Percentiles rank a stretch among this genome's conserved stretches.
Conservation (phyloP, 2,113 vertebrate genomes). For the Rattus rattus region DNA sequence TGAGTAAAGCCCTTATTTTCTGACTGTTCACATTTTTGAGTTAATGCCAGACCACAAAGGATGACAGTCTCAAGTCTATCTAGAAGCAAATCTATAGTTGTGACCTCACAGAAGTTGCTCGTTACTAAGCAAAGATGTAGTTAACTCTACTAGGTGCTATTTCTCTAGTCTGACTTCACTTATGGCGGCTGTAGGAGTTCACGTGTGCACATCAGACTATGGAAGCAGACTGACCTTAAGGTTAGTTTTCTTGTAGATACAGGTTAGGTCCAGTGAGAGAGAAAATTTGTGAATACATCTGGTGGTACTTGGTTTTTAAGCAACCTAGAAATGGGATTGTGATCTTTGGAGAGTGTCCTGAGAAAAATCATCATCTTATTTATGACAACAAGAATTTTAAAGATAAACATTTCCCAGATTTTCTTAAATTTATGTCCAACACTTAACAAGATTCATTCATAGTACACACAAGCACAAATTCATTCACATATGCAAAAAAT, state of each 20-base stretch:
- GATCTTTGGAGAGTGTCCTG: not conserved
- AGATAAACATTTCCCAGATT: not conserved
- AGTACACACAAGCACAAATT: not conserved
- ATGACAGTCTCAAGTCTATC: not conserved
- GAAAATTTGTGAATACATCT: not conserved
- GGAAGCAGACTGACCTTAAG: not conserved
- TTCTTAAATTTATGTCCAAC: not conserved
- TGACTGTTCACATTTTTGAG: fast-evolving
- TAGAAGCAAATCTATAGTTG: not conserved
- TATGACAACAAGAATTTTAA: not conserved
- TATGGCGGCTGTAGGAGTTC: not conserved
- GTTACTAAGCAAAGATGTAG: not conserved
- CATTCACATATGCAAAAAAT: not conserved
- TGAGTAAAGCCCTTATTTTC: not conserved
- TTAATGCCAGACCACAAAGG: not conserved
- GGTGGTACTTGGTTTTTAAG: not conserved
- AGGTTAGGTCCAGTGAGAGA: not conserved
- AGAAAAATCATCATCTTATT: not conserved
- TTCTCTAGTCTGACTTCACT: fast-evolving
- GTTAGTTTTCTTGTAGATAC: not conserved
- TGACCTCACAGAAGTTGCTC: not conserved
- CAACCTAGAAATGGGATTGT: not conserved
- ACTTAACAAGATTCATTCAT: not conserved
- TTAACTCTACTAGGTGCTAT: not conserved
- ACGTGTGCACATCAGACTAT: not conserved